phyloP scores from a whole-genome alignment of 2,888 invertebrate species.

The Diogma glabrata region DNA sequence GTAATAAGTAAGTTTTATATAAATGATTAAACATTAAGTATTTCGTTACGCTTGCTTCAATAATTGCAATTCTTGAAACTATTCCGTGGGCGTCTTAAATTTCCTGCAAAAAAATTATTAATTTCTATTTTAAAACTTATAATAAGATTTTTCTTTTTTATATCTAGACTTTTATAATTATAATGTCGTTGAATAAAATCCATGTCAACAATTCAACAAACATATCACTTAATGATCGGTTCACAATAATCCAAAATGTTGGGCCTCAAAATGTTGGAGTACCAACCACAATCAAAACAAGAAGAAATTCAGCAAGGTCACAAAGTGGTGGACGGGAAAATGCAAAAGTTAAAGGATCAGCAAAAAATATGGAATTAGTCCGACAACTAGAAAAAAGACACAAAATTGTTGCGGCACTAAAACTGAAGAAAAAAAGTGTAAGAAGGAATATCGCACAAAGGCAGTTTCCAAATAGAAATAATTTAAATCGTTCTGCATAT shows the following conservation, averaged over 20 bases:
- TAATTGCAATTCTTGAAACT: too few species aligned
- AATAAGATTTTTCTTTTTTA: too few species aligned
- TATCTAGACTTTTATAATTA: too few species aligned
- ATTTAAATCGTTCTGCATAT: slow-evolving; percentile 27
- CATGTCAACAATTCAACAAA: slow-evolving; percentile 38
- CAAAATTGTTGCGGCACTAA: slow-evolving; percentile 33
- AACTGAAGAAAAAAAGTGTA: slow-evolving; percentile 37
- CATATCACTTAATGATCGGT: slow-evolving; percentile 36
- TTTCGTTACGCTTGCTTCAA: too few species aligned
- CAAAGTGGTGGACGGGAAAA: background rate
- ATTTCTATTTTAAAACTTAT: too few species aligned
- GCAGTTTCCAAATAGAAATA: slow-evolving; percentile 19
- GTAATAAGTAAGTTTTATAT: too few species aligned
- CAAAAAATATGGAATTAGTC: slow-evolving; percentile 31
- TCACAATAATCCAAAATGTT: slow-evolving; percentile 31
- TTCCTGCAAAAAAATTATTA: too few species aligned
- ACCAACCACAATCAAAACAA: slow-evolving; percentile 17
- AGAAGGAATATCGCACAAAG: slow-evolving; percentile 23
- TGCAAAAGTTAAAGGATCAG: slow-evolving; percentile 20
- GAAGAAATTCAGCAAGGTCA: slow-evolving; percentile 5
- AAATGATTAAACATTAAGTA: too few species aligned
- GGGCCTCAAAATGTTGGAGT: slow-evolving; percentile 20
- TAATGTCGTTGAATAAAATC: slow-evolving; percentile 24
- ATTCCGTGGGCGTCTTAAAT: too few species aligned
- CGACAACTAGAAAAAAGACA: slow-evolving; percentile 33